Percentiles rank a stretch among this genome's conserved stretches.
Evolutionary conservation across 1,140 invertebrate species (phyloP).

Genomic region (Drosophila orosa): DNA sequence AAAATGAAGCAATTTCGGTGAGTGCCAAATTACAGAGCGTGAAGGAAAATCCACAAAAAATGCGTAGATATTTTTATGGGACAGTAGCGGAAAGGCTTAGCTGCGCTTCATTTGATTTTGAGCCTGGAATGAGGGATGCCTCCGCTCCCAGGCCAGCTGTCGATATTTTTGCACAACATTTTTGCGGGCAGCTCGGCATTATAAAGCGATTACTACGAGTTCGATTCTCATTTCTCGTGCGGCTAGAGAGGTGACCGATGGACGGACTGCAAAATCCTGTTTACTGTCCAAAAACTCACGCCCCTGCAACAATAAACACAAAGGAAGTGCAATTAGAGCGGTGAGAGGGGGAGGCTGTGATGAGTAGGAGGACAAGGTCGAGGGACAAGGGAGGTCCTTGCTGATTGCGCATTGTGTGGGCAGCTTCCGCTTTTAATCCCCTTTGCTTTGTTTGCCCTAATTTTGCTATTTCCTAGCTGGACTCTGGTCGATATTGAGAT

Average conservation of each 20-base stretch:
- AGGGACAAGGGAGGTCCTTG: slow-evolving; percentile 23
- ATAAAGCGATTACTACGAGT: slow-evolving; percentile 66
- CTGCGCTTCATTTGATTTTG: slow-evolving; percentile 52
- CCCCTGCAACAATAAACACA: slow-evolving; percentile 48
- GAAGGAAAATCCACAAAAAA: slow-evolving; percentile 57
- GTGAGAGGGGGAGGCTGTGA: slow-evolving; percentile 13
- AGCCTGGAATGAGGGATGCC: slow-evolving; percentile 6
- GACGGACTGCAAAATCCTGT: slow-evolving; percentile 40
- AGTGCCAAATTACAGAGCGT: slow-evolving; percentile 57
- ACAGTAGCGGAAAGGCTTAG: slow-evolving; percentile 55
- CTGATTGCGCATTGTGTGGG: slow-evolving; percentile 71
- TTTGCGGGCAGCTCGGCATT: slow-evolving; percentile 58
- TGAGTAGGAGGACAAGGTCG: slow-evolving; percentile 21
- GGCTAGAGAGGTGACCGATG: slow-evolving; percentile 43
- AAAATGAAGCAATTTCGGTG: slow-evolving; percentile 73
- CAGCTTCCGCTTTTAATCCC: slow-evolving; percentile 70
- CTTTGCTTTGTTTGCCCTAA: slow-evolving; percentile 59
- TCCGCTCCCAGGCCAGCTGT: slow-evolving; percentile 38
- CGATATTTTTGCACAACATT: slow-evolving; percentile 54
- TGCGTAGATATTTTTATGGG: slow-evolving; percentile 52
- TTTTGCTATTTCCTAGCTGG: slow-evolving; percentile 61
- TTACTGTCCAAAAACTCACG: slow-evolving; percentile 57
- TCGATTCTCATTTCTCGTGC: slow-evolving; percentile 34
- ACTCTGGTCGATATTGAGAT: slow-evolving; percentile 3
- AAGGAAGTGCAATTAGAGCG: slow-evolving; percentile 65